Evolutionary conservation across 2,797 vertebrate species (phyloP), one percentile per base, ranked within the genome.

Genomic region (Etheostoma nigrum): DNA sequence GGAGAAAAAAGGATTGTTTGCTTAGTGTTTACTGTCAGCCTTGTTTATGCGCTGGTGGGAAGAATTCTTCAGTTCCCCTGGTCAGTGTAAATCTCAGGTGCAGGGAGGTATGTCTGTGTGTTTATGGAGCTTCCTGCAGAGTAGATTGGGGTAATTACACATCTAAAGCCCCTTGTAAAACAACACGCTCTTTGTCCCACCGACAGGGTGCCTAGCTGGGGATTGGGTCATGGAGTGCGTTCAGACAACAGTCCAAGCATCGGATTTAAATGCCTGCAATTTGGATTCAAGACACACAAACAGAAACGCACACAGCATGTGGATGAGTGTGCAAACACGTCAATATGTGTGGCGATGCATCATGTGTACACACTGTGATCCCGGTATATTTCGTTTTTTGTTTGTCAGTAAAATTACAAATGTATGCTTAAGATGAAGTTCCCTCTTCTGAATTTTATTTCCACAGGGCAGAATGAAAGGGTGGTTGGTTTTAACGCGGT

Each of bases 111-210:
- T 86, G 72, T 52, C 53, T 62, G 65, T 80, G 86, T 88, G 83
- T 89, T 93, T 89, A 86, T 86, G 79, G 78, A 78, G 81, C 75
- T 86, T 90, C 89, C 88, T 85, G 83, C 75, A 58, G 87, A 72
- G 81, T 69, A 88, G 82, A 88, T 90, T 85, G 82, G 75, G 83
- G 81, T 88, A 90, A 92, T 93, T 90, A 90, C 84, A 86, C 83
- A 79, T 91, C 83, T 88, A 76, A 90, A 83, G 80, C 79, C 71
- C 75, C 71, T 74, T 62, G 5, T 80, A 79, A 63, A 88, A 91
- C 82, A 91, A 83, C 77, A 70, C 54, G 1, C 70, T 86, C 83
- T 90, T 89, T 91, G 88, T 91, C 79, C 83, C 62, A 8, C 75
- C 40, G 42, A 73, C 79, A 70, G 78, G 67, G 84, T 55, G 74